phyloP scores from a whole-genome alignment of 2,113 vertebrate species.

The Lathamus discolor region DNA sequence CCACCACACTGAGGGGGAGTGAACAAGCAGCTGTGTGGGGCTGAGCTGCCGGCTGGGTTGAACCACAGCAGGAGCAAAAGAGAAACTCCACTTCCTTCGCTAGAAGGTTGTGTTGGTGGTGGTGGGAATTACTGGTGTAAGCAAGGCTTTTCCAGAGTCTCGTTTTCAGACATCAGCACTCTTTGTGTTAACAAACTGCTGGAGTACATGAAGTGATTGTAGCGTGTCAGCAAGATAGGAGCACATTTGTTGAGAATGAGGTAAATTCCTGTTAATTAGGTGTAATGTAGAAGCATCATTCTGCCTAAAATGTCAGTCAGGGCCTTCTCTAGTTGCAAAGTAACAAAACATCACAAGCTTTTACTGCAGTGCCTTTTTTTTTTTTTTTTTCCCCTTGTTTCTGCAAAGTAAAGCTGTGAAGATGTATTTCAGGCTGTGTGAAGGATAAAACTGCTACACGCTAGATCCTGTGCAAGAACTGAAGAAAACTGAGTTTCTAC shows the following conservation, averaged over 20 bases:
- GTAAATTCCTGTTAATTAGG: background rate
- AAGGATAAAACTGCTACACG: background rate
- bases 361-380: background rate
- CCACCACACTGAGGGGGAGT: background rate
- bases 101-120: background rate
- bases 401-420: background rate
- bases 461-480: background rate
- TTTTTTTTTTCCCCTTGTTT: background rate
- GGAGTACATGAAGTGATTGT: background rate
- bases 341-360: background rate
- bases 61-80: background rate
- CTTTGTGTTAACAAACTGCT: background rate
- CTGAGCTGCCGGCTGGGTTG: background rate
- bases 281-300: background rate
- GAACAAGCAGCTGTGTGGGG: background rate
- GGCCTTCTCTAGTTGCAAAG: background rate
- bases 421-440: background rate
- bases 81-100: background rate
- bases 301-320: background rate
- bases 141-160: background rate
- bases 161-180: background rate
- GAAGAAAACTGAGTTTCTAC: background rate
- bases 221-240: background rate
- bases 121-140: background rate
- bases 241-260: background rate